These are phyloP conservation scores for Serrognathus titanus DNA, from an alignment of 2,888 invertebrate species.

Conservation along the genomic window DNA sequence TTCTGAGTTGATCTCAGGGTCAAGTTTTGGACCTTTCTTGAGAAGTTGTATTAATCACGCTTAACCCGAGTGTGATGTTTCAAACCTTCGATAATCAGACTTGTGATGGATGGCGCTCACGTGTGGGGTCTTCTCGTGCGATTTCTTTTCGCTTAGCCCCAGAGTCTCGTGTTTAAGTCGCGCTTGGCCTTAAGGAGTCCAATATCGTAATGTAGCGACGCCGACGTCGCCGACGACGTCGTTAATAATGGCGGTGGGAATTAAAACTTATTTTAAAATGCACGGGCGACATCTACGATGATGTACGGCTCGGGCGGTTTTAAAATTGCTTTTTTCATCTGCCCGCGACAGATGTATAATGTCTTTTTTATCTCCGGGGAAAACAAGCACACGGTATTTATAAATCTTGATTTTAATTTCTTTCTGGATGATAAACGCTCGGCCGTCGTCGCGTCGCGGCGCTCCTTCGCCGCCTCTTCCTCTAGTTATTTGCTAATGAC, in stretches of 20 bases:
- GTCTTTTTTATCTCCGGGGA: slow-evolving; percentile 46
- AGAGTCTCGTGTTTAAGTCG: too few species aligned
- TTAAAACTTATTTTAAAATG: slow-evolving; percentile 3
- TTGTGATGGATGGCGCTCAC: too few species aligned
- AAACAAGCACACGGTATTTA: slow-evolving; percentile 12
- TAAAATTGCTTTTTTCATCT: slow-evolving; percentile 44
- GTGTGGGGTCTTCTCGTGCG: too few species aligned
- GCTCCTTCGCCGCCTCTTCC: background rate
- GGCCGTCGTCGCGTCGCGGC: background rate
- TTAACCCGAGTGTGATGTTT: too few species aligned
- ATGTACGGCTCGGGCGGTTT: slow-evolving; percentile 38
- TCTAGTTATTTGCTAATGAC: too few species aligned
- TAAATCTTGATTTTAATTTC: slow-evolving; percentile 10
- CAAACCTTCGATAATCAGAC: too few species aligned
- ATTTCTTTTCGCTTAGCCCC: too few species aligned
- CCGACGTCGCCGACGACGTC: background rate
- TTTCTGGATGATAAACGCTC: background rate
- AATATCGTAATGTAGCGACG: too few species aligned
- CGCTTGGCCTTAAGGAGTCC: too few species aligned
- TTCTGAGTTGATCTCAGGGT: too few species aligned
- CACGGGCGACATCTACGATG: slow-evolving; percentile 21
- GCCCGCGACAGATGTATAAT: slow-evolving; percentile 40
- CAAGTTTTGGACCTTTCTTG: too few species aligned
- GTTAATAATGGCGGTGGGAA: background rate
- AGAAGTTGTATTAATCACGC: too few species aligned